Conservation (phyloP, 2,113 vertebrate genomes). For the Talpa occidentalis region DNA sequence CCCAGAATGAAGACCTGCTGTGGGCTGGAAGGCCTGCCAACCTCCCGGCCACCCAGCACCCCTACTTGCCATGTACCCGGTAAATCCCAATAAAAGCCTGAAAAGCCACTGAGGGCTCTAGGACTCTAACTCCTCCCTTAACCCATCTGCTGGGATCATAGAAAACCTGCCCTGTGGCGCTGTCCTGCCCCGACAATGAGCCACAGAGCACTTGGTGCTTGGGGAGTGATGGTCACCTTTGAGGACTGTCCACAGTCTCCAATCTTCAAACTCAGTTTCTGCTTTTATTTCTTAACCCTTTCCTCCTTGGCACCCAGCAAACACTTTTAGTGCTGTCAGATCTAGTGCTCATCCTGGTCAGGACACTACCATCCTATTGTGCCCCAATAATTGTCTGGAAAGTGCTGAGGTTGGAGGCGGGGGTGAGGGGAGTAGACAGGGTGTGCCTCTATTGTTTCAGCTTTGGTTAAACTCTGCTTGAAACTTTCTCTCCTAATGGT, state of each 20-base stretch:
- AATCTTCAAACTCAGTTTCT: background rate
- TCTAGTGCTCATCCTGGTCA: background rate
- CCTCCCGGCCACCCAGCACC: no score
- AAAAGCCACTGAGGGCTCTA: no score
- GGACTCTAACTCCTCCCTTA: no score
- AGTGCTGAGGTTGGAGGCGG: background rate
- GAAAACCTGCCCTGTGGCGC: no score
- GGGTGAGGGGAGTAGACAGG: background rate
- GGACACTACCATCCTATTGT: background rate
- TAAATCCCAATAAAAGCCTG: no score
- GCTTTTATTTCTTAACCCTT: slow-evolving; percentile 34
- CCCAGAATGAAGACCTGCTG: no score
- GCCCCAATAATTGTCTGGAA: background rate
- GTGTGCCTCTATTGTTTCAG: background rate
- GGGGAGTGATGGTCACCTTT: background rate
- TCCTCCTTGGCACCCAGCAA: background rate
- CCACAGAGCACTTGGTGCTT: background rate
- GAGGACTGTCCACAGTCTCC: background rate
- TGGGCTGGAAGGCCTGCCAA: no score
- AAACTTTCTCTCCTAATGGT: slow-evolving; percentile 4
- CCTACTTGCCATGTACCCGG: no score
- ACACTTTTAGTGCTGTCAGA: background rate
- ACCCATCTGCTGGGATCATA: no score
- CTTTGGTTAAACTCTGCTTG: background rate
- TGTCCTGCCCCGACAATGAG: no score